A percentile compares a stretch with the other conserved stretches of the same genome.
phyloP scores from a whole-genome alignment of 2,113 vertebrate species.

The Ceyx margarethae region DNA sequence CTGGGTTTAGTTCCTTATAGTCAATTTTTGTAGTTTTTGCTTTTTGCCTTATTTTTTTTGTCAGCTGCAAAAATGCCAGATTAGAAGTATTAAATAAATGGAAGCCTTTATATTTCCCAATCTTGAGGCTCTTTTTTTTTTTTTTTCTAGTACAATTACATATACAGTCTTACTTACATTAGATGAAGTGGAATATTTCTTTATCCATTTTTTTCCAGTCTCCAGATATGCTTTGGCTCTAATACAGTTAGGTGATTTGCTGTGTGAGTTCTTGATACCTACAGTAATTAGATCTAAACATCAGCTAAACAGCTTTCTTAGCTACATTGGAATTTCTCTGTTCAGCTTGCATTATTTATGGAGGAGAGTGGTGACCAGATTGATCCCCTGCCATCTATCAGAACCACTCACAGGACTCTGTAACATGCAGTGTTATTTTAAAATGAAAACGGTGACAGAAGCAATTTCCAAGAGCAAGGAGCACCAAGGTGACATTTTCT shows the following conservation, averaged over 20 bases:
- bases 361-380: not conserved
- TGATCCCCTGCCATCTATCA: not conserved
- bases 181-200: conserved; percentile 12
- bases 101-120: not conserved
- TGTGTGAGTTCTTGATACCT: not conserved
- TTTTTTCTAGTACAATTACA: not conserved
- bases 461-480: conserved; percentile 48
- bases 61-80: not conserved
- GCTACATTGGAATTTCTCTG: not conserved
- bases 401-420: not conserved
- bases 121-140: not conserved
- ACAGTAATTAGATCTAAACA: not conserved
- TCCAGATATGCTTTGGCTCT: conserved; percentile 13
- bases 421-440: not conserved
- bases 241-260: not conserved
- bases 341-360: not conserved
- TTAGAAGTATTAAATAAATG: not conserved
- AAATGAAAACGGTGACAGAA: conserved; percentile 48
- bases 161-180: not conserved
- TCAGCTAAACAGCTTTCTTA: not conserved
- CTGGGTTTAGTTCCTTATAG: not conserved
- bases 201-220: not conserved
- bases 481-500: conserved; percentile 62
- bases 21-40: not conserved
- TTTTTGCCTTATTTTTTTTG: not conserved